Evolutionary conservation across 2,888 invertebrate genomes (phyloP).

Genomic region (Trachelus troglodyta): DNA sequence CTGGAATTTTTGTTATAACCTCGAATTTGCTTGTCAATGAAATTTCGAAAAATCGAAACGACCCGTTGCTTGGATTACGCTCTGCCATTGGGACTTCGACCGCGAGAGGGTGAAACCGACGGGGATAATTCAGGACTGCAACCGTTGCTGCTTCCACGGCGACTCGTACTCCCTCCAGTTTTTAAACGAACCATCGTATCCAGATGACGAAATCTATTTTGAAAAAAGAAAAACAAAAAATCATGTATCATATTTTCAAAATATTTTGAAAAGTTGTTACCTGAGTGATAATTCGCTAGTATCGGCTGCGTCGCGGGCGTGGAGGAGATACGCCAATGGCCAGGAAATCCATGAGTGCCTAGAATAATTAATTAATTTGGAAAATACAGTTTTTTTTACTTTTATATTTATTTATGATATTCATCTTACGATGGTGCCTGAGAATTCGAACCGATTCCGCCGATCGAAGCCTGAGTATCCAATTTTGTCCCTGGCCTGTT

Average conservation of each 20-base stretch:
- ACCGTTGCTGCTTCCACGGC: constrained; percentile 72
- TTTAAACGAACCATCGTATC: constrained; percentile 87
- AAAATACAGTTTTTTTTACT: neutral
- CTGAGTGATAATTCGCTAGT: constrained; percentile 82
- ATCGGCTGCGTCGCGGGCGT: constrained; percentile 76
- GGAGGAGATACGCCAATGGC: constrained; percentile 90
- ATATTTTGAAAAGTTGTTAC: constrained; percentile 65
- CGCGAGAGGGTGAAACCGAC: constrained; percentile 56
- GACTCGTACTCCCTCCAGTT: constrained; percentile 66
- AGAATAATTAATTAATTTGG: constrained; percentile 42
- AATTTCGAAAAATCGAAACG: neutral
- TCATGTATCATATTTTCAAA: constrained; percentile 8
- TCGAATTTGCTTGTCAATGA: neutral
- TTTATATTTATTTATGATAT: neutral
- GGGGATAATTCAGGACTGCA: constrained; percentile 81
- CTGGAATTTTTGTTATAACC: neutral
- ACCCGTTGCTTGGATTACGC: constrained; percentile 38
- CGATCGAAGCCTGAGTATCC: constrained; percentile 58
- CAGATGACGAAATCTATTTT: constrained; percentile 82
- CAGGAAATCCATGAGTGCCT: constrained; percentile 93
- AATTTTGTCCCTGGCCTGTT: constrained; percentile 58
- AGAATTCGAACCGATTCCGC: constrained; percentile 53
- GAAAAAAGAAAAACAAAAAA: constrained; percentile 10
- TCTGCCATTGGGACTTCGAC: constrained; percentile 58
- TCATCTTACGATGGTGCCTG: constrained; percentile 40